phyloP scores from a whole-genome alignment of 2,888 invertebrate genomes.

The Scaptomyza reducta region DNA sequence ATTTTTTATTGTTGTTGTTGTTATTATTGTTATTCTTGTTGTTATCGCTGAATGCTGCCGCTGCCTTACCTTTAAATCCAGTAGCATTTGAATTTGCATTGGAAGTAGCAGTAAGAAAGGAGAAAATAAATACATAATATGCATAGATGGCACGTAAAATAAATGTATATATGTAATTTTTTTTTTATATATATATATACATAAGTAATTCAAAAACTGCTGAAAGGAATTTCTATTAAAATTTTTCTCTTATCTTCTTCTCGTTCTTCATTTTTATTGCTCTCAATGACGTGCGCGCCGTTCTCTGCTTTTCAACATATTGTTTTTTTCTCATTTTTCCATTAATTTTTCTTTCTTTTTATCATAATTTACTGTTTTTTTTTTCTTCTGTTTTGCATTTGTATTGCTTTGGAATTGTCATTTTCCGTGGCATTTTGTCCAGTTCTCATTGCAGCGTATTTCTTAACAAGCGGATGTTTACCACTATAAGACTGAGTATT shows the following conservation, averaged over 20 bases:
- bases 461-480: constrained; percentile 84
- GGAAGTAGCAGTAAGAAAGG: constrained; percentile 41
- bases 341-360: constrained; percentile 19
- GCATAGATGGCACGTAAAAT: constrained; percentile 64
- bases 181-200: constrained; percentile 34
- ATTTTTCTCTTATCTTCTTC: constrained; percentile 77
- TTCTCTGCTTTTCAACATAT: constrained; percentile 68
- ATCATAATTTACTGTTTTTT: constrained; percentile 28
- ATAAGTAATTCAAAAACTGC: constrained; percentile 76
- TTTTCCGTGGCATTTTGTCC: constrained; percentile 30
- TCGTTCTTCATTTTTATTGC: constrained; percentile 70
- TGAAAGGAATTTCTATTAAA: constrained; percentile 78
- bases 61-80: constrained; percentile 66
- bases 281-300: constrained; percentile 65
- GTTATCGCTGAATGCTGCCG: constrained; percentile 47
- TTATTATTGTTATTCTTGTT: constrained; percentile 22
- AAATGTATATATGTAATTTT: constrained; percentile 50
- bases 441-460: constrained; percentile 82
- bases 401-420: constrained; percentile 20
- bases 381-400: constrained; percentile 24
- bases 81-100: constrained; percentile 74
- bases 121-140: constrained; percentile 44
- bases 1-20: constrained; percentile 36
- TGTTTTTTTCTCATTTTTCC: constrained; percentile 50
- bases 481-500: constrained; percentile 84